Evolutionary conservation across 2,113 vertebrate species (phyloP).

Genomic region (Aepyceros melampus): DNA sequence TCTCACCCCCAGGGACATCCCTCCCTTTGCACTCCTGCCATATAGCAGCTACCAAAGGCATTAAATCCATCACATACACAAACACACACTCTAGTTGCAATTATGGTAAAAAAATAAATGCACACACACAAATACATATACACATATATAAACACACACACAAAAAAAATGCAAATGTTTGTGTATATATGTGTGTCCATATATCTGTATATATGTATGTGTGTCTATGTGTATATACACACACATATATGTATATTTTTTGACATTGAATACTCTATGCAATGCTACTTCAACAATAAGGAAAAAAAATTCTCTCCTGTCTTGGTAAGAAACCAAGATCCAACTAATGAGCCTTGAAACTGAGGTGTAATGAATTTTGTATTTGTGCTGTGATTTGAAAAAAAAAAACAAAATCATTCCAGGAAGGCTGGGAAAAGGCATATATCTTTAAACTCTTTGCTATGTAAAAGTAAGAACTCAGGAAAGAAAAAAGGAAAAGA

Average conservation of each 20-base stretch:
- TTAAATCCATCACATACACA: constrained; percentile 30
- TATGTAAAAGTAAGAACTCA: neutral
- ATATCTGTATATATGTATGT: neutral
- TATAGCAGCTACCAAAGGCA: fast-evolving
- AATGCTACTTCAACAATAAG: constrained; percentile 25
- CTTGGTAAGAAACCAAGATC: constrained; percentile 60
- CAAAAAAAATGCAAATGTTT: fast-evolving
- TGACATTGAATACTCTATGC: neutral
- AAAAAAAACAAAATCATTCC: neutral
- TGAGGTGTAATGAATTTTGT: constrained; percentile 68
- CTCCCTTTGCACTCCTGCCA: neutral
- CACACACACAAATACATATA: neutral
- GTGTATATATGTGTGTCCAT: fast-evolving
- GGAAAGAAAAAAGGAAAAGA: neutral
- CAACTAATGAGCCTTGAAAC: constrained; percentile 73
- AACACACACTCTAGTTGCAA: neutral
- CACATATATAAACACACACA: neutral
- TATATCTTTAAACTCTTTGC: neutral
- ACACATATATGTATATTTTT: neutral
- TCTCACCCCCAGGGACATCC: neutral
- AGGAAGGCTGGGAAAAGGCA: neutral
- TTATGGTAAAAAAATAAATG: fast-evolving
- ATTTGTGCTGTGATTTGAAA: constrained; percentile 10
- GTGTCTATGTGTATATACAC: fast-evolving
- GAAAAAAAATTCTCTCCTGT: constrained; percentile 35